phyloP scores from a whole-genome alignment of 2,113 vertebrate genomes.

The Pangasianodon gigas region DNA sequence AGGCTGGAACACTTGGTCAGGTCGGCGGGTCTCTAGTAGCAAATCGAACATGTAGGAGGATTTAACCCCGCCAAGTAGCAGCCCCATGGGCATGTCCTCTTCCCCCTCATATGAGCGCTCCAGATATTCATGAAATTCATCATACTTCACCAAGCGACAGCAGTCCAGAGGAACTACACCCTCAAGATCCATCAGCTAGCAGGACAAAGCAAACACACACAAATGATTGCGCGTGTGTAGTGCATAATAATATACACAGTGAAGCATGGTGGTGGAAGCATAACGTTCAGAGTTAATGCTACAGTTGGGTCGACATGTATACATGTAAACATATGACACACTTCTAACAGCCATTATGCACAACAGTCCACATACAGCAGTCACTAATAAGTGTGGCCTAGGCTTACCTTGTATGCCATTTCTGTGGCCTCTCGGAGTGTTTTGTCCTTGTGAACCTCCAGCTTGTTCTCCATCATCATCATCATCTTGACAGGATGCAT shows the following conservation, averaged over 20 bases:
- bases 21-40: conserved; percentile 87
- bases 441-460: conserved; percentile 97
- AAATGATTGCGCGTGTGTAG: neutral
- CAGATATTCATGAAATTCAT: conserved; percentile 98
- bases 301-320: neutral
- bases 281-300: neutral
- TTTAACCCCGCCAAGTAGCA: conserved; percentile 93
- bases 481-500: conserved; percentile 91
- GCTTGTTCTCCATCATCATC: conserved; percentile 98
- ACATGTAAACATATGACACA: neutral
- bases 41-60: conserved; percentile 99
- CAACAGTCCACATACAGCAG: neutral
- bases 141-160: conserved; percentile 96
- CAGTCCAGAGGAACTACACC: conserved; percentile 84
- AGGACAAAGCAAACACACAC: neutral
- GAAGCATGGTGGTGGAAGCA: conserved; percentile 3
- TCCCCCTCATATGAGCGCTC: conserved; percentile 95
- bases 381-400: neutral
- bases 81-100: conserved; percentile 92
- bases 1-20: conserved; percentile 92
- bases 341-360: neutral
- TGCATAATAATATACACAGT: neutral
- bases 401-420: conserved; percentile 88
- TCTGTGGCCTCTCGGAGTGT: conserved; percentile 92
- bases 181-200: conserved; percentile 91